Percentiles rank a stretch among this genome's conserved stretches.
Evolutionary conservation across 2,113 vertebrate genomes (phyloP).

Genomic region (Promerops cafer): DNA sequence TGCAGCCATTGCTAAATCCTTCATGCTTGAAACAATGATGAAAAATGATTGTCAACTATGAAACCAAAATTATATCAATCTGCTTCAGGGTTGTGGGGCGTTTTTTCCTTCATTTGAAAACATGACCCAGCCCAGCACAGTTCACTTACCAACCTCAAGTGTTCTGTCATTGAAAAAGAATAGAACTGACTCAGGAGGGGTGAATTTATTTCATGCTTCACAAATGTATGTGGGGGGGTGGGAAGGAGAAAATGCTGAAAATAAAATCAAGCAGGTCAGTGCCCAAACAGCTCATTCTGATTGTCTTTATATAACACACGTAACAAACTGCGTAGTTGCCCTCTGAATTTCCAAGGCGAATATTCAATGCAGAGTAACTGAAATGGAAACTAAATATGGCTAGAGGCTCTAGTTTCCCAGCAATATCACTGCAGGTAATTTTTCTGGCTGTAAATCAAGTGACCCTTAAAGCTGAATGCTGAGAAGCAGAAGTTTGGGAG

Average conservation of each 20-base stretch:
- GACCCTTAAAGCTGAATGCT: slow-evolving; percentile 13
- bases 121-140: neutral
- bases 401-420: neutral
- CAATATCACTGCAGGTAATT: slow-evolving; percentile 31
- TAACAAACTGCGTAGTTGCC: neutral
- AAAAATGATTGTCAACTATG: slow-evolving; percentile 30
- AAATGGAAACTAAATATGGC: neutral
- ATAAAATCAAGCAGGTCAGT: neutral
- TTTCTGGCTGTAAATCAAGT: slow-evolving; percentile 50
- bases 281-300: neutral
- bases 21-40: slow-evolving; percentile 38
- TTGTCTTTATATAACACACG: neutral
- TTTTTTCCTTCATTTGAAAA: slow-evolving; percentile 30
- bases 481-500: neutral
- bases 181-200: neutral
- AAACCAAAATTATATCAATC: slow-evolving; percentile 33
- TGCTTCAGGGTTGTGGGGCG: neutral
- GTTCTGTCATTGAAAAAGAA: neutral
- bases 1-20: neutral
- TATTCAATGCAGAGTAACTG: neutral
- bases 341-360: neutral
- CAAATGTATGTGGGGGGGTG: neutral
- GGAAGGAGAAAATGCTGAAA: neutral
- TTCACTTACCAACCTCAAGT: neutral
- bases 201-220: neutral